These are phyloP conservation scores for Ceraclea dissimilis DNA, from an alignment of 2,888 invertebrate genomes.

Conservation along the genomic window DNA sequence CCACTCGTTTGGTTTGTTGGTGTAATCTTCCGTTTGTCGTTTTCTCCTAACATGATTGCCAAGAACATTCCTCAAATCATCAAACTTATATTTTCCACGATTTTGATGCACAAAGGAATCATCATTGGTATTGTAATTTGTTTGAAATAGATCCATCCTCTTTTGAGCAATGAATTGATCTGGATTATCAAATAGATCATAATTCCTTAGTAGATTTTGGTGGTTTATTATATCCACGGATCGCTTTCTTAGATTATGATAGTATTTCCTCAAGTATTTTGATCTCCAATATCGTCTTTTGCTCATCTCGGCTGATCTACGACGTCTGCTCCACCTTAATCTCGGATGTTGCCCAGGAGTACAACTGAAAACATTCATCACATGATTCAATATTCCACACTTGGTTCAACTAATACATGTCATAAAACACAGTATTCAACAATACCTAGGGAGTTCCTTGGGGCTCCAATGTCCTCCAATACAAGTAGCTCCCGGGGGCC, in stretches of 20 bases:
- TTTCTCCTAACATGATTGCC: slow-evolving; percentile 5
- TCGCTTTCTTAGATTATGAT: slow-evolving; percentile 34
- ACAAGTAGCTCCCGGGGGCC: slow-evolving; percentile 91
- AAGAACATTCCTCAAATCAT: background rate
- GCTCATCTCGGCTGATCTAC: slow-evolving; percentile 44
- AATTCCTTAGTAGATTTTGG: slow-evolving; percentile 14
- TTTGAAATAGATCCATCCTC: no score
- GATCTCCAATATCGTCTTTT: slow-evolving; percentile 38
- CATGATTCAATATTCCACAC: no score
- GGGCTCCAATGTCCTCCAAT: slow-evolving; percentile 94
- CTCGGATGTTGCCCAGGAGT: slow-evolving; percentile 80
- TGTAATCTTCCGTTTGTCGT: background rate
- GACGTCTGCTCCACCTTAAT: slow-evolving; percentile 67
- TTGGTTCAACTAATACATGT: no score
- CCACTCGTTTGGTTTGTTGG: background rate
- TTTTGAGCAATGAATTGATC: background rate
- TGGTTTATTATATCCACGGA: slow-evolving; percentile 24
- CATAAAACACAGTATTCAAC: no score
- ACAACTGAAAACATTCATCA: slow-evolving; percentile 57
- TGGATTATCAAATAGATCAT: slow-evolving; percentile 1
- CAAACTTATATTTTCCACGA: background rate
- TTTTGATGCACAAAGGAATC: background rate
- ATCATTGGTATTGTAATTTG: no score
- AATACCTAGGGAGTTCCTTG: slow-evolving; percentile 69
- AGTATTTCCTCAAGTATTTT: slow-evolving; percentile 41